Evolutionary conservation across 2,797 vertebrate species (phyloP), one percentile per base, ranked within the genome.

Genomic region (Meda fulgida): DNA sequence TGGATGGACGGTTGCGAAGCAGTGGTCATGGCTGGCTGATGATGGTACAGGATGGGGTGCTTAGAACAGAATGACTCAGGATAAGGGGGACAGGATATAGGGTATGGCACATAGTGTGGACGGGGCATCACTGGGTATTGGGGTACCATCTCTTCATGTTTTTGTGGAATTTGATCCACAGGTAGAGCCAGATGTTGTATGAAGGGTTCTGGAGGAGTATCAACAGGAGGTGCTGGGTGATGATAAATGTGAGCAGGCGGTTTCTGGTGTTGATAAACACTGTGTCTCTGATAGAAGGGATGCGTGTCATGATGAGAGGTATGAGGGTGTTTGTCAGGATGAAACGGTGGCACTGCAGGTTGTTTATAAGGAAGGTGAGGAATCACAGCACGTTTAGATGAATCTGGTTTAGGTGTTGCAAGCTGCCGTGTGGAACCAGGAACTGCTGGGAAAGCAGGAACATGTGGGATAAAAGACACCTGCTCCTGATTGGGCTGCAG

Each of bases 21-120:
- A 70, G 73, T n/a, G 40, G 43, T 48, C 40, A 69, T 79, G 7
- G 55, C 29, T 34, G 63, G 84, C 75, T 81, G 78, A 19, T 36
- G 38, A 5, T 82, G 75, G n/a, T 87, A 72, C 53, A 9, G 1
- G 53, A 58, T 16, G 13, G 80, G 78, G 66, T 88, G 46, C 55
- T 86, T 7, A 58, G 79, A 40, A 78, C 91, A 90, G 71, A 86
- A 10, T 5, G 69, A 9, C 2, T 84, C 66, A 73, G 69, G 21
- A 81, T 89, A 70, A 43, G 88, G 80, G 16, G 60, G 80, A 60
- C 91, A 91, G 38, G 13, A 48, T 31, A 80, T 6, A 29, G 81
- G 89, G 34, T 76, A 63, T 60, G 55, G 38, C 40, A 48, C 19
- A 75, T 70, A 36, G 19, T 16, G 36, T 58, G 23, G 9, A 18